phyloP scores from a whole-genome alignment of 2,888 invertebrate species.

The Dicyrtomina minuta region DNA sequence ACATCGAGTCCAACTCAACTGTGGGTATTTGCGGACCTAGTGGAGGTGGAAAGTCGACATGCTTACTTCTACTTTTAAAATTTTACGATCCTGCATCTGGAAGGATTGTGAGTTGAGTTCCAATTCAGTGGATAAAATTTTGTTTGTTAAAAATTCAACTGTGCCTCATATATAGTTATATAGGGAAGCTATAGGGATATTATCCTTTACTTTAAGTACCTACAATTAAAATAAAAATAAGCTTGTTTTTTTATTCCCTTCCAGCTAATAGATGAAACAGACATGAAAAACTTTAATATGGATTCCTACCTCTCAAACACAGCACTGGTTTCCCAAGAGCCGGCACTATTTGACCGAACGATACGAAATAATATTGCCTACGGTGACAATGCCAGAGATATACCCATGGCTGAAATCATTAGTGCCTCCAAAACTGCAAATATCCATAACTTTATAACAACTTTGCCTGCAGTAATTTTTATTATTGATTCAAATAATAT shows the following conservation, averaged over 20 bases:
- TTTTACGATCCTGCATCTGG: constrained; percentile 78
- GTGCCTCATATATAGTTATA: too few species aligned
- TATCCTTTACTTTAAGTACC: too few species aligned
- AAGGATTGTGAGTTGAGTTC: constrained; percentile 58
- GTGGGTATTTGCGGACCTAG: constrained; percentile 68
- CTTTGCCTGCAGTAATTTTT: constrained; percentile 57
- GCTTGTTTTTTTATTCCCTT: too few species aligned
- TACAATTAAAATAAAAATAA: too few species aligned
- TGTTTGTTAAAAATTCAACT: too few species aligned
- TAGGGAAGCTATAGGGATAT: too few species aligned
- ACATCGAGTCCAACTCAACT: constrained; percentile 69
- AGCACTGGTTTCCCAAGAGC: constrained; percentile 83
- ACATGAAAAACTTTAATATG: constrained; percentile 58
- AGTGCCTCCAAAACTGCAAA: constrained; percentile 60
- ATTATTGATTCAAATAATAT: too few species aligned
- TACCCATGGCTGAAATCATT: constrained; percentile 62
- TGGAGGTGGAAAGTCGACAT: constrained; percentile 87
- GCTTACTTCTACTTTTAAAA: constrained; percentile 76
- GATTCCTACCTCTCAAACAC: constrained; percentile 60
- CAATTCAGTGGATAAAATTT: too few species aligned
- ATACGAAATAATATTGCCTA: constrained; percentile 78
- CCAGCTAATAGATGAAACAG: constrained; percentile 54
- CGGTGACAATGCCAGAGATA: constrained; percentile 73
- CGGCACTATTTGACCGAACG: constrained; percentile 81
- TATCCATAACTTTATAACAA: constrained; percentile 61